A percentile compares a stretch with the other conserved stretches of the same genome.
These are phyloP conservation scores for Drosophila mimetica DNA, from an alignment of 2,888 invertebrate species.

Conservation along the genomic window DNA sequence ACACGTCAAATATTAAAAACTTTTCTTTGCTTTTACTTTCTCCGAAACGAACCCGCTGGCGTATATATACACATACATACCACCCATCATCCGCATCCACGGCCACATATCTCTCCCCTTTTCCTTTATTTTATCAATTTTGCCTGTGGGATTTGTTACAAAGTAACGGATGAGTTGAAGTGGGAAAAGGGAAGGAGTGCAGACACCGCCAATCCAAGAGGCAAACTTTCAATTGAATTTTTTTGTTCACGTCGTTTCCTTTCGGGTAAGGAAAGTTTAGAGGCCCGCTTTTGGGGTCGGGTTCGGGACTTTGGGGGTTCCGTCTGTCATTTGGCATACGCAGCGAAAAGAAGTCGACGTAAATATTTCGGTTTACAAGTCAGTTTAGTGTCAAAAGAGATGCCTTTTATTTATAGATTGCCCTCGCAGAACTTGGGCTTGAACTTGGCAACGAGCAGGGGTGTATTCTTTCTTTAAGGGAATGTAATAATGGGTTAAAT, in stretches of 20 bases:
- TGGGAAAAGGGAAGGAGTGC: constrained; percentile 13
- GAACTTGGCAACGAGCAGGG: constrained; percentile 9
- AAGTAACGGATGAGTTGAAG: constrained; percentile 66
- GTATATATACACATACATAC: constrained; percentile 1
- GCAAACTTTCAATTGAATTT: constrained; percentile 82
- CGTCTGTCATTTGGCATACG: constrained; percentile 61
- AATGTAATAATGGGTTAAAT: neutral
- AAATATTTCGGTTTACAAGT: constrained; percentile 81
- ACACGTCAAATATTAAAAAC: constrained; percentile 77
- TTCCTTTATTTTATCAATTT: constrained; percentile 73
- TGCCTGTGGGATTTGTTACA: constrained; percentile 81
- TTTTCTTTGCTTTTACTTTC: constrained; percentile 75
- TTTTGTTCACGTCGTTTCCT: constrained; percentile 39
- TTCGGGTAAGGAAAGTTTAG: constrained; percentile 42
- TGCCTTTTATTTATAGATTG: constrained; percentile 68
- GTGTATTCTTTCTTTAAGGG: neutral
- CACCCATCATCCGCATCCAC: constrained; percentile 10
- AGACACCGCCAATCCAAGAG: constrained; percentile 66
- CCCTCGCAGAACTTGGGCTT: constrained; percentile 24
- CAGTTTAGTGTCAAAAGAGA: constrained; percentile 79
- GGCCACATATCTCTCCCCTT: constrained; percentile 30
- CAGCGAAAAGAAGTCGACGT: constrained; percentile 46
- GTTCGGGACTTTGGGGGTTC: constrained; percentile 18
- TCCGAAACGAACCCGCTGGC: constrained; percentile 51
- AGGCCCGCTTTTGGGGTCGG: constrained; percentile 33